Evolutionary conservation across 2,797 vertebrate genomes (phyloP), one percentile per base, ranked within the genome.

Genomic region (Hippopotamyrus pictus): DNA sequence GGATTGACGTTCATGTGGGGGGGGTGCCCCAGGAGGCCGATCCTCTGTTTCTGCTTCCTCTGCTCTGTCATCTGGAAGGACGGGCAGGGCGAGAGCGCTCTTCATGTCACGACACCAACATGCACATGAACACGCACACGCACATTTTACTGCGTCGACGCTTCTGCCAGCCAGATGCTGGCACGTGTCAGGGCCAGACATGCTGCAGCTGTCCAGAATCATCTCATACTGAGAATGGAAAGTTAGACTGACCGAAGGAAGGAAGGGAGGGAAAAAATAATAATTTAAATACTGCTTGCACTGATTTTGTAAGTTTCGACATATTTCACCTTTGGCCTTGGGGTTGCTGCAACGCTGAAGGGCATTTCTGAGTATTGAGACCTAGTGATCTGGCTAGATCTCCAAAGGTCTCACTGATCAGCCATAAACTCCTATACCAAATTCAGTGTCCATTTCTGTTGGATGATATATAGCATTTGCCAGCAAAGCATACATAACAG

Each of bases 31-130:
- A 99, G 92, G 90, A 99, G 96, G 17, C 99, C 99, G 3, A 99
- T 99, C 90, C 99, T 96, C 94, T 99, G 98, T 93, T 99, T 99
- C 96, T 99, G 99, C 94, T 99, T 99, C 95, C 99, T 97, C 94
- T 99, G 99, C 91, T 99, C 99, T 0, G 98, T 99, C 99, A 99
- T 99, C 99, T 99, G 96, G 92, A 94, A 95, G 95, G 93, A 88
- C 93, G 91, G 93, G 88, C 93, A 91, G 93, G 94, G 90, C 93
- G 91, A 94, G 94, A 93, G 92, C 12, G 90, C 12, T 2, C 1
- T 44, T 88, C 29, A 59, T 79, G 62, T 41, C 14, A 37, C 53
- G 17, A 88, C 62, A 83, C 11, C 25, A 50, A 53, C 51, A 53
- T 14, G 53, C 53, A 53, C 51, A 53, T 14, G 51, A 17, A 54